Evolutionary conservation across 2,888 invertebrate genomes (phyloP).

Genomic region (Drosophila suboccidentalis): DNA sequence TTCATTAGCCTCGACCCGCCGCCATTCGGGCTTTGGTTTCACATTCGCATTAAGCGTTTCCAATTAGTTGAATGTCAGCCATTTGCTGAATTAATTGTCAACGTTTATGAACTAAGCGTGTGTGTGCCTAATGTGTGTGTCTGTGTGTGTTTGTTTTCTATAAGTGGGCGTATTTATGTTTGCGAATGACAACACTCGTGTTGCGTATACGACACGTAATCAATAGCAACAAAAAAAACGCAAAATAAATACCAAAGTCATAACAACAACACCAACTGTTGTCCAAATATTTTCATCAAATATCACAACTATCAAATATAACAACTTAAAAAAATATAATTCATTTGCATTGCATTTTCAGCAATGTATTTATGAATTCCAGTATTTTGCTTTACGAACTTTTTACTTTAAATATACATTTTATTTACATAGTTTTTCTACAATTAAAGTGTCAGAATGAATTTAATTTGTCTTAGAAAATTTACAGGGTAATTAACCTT

Average conservation of each 20-base stretch:
- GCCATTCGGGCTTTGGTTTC: conserved; percentile 54
- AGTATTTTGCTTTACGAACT: conserved; percentile 4
- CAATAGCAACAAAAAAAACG: conserved; percentile 19
- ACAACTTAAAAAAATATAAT: conserved; percentile 21
- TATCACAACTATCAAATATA: conserved; percentile 19
- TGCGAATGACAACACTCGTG: conserved; percentile 35
- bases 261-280: conserved; percentile 19
- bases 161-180: conserved; percentile 37
- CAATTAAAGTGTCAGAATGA: not conserved
- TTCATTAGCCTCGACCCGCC: conserved; percentile 59
- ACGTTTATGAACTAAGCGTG: conserved; percentile 74
- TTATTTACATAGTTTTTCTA: conserved; percentile 34
- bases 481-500: too few relatives aligned
- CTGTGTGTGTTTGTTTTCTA: conserved; percentile 9
- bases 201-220: conserved; percentile 16
- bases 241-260: conserved; percentile 38
- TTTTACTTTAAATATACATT: conserved; percentile 34
- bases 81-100: conserved; percentile 78
- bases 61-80: conserved; percentile 75
- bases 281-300: conserved; percentile 44
- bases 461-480: not conserved
- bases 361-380: conserved; percentile 40
- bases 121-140: conserved; percentile 2
- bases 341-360: conserved; percentile 10
- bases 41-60: conserved; percentile 71